Evolutionary conservation across 2,797 vertebrate genomes (phyloP).

Genomic region (Sebastes nivosus): DNA sequence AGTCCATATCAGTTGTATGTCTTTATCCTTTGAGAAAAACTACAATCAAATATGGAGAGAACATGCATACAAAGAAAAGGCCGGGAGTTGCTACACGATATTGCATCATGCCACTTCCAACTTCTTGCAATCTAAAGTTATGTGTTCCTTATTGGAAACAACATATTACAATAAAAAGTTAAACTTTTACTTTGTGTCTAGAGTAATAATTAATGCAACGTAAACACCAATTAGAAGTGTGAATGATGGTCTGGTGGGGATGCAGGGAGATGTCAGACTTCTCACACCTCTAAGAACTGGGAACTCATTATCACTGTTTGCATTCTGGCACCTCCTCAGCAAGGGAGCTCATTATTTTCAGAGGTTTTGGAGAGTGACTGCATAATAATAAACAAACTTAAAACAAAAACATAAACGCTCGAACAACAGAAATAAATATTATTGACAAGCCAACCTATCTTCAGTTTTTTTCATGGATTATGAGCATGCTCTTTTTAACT

Average conservation of each 20-base stretch:
- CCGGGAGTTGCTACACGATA: background rate
- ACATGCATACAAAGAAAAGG: background rate
- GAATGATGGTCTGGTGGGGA: slow-evolving; percentile 1
- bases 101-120: background rate
- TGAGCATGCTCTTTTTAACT: background rate
- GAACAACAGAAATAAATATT: background rate
- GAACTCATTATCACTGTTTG: background rate
- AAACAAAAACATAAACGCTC: background rate
- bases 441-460: background rate
- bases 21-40: background rate
- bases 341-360: slow-evolving; percentile 6
- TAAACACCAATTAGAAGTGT: slow-evolving; percentile 22
- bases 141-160: background rate
- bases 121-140: background rate
- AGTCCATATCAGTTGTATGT: background rate
- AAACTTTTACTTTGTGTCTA: background rate
- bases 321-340: background rate
- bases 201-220: background rate
- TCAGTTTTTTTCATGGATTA: background rate
- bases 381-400: background rate
- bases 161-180: background rate
- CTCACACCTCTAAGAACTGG: slow-evolving; percentile 10
- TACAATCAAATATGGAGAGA: background rate
- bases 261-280: background rate
- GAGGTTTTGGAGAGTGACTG: background rate